A percentile compares a stretch with the other conserved stretches of the same genome.
These are phyloP conservation scores for Euplagia quadripunctaria DNA, from an alignment of 2,888 invertebrate species.

Conservation along the genomic window DNA sequence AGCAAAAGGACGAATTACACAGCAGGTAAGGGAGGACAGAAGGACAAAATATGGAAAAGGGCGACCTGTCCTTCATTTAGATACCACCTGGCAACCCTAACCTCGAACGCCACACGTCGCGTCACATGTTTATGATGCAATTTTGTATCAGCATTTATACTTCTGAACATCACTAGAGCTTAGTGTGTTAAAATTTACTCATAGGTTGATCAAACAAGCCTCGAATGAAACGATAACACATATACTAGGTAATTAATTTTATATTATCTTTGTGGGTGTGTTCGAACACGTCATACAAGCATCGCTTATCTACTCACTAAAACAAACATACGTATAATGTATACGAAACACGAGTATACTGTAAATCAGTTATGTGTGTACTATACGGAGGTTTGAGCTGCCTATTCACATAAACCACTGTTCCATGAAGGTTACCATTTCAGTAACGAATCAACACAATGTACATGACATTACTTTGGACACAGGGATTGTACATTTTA, in stretches of 20 bases:
- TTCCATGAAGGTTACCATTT: slow-evolving; percentile 39
- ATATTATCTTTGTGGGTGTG: slow-evolving; percentile 72
- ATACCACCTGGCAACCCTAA: too few relatives aligned
- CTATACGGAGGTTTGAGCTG: slow-evolving; percentile 26
- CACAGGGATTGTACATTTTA: slow-evolving; percentile 30
- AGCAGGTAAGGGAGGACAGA: too few relatives aligned
- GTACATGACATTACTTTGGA: slow-evolving; percentile 19
- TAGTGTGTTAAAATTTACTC: slow-evolving; percentile 25
- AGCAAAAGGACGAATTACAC: too few relatives aligned
- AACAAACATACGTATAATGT: slow-evolving; percentile 30
- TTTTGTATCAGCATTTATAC: slow-evolving; percentile 37
- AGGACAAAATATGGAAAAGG: too few relatives aligned
- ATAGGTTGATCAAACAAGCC: slow-evolving; percentile 28
- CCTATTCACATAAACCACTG: slow-evolving; percentile 39
- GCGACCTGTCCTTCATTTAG: too few relatives aligned
- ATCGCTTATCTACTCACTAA: slow-evolving; percentile 35
- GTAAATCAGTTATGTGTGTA: slow-evolving; percentile 14
- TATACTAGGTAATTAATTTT: slow-evolving; percentile 54
- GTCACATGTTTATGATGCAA: slow-evolving; percentile 35
- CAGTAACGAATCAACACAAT: slow-evolving; percentile 23
- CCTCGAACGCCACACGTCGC: slow-evolving; percentile 39
- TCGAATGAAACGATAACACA: slow-evolving; percentile 47
- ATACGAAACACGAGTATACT: slow-evolving; percentile 14
- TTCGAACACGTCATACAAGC: slow-evolving; percentile 61
- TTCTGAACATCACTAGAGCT: slow-evolving; percentile 28